Conservation (phyloP, 2,113 vertebrate genomes). For the Dipodomys merriami region DNA sequence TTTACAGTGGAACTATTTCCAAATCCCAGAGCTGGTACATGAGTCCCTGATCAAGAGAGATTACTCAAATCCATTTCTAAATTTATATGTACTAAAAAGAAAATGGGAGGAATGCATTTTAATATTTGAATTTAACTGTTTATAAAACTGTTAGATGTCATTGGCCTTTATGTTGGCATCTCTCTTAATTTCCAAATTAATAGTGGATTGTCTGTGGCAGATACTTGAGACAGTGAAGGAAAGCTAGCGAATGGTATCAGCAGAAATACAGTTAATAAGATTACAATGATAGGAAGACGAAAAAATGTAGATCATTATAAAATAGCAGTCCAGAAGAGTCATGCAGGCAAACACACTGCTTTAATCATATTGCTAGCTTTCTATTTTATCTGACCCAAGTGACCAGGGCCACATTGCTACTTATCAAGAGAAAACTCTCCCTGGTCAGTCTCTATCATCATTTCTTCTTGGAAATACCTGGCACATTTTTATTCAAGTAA, state of each 20-base stretch:
- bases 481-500: conserved; percentile 19
- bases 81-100: neutral
- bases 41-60: neutral
- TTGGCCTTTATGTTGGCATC: neutral
- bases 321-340: conserved; percentile 21
- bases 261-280: conserved; percentile 37
- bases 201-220: neutral
- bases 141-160: conserved; percentile 4
- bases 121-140: conserved; percentile 38
- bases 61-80: neutral
- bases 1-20: neutral
- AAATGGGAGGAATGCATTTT: neutral
- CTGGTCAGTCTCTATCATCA: neutral
- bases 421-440: conserved; percentile 22
- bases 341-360: neutral
- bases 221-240: neutral
- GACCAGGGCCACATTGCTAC: neutral
- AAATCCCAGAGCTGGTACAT: neutral
- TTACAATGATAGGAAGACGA: neutral
- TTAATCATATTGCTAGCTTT: neutral
- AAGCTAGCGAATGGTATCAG: neutral
- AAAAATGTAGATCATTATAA: conserved; percentile 10
- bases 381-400: neutral
- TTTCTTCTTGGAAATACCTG: conserved; percentile 45
- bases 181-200: conserved; percentile 9